A percentile compares a stretch with the other conserved stretches of the same genome.
phyloP scores from a whole-genome alignment of 2,888 invertebrate species.

The Ochlodes sylvanus region DNA sequence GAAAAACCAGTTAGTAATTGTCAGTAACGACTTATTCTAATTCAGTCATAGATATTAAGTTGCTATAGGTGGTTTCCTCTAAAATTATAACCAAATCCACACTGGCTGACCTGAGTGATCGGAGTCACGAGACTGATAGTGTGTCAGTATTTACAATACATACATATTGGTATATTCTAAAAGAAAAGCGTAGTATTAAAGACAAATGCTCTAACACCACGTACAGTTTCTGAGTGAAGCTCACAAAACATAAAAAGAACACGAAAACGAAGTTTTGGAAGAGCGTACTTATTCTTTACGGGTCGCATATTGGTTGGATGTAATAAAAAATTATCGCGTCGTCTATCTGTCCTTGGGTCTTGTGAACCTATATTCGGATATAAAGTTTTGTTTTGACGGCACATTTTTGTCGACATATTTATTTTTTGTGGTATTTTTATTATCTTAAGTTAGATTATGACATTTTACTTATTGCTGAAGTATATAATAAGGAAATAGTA shows the following conservation, averaged over 20 bases:
- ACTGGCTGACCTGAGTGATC: no score
- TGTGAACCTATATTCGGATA: not conserved
- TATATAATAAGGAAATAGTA: no score
- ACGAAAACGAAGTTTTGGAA: not conserved
- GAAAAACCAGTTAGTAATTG: no score
- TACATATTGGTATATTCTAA: no score
- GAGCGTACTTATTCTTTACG: constrained; percentile 10
- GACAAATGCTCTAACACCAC: no score
- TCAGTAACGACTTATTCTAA: no score
- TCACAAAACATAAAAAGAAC: not conserved
- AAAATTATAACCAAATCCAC: no score
- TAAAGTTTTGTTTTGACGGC: not conserved
- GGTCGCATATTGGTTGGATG: constrained; percentile 1
- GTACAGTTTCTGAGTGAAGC: not conserved
- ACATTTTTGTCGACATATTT: not conserved
- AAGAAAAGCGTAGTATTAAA: no score
- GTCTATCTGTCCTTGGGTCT: constrained; percentile 3
- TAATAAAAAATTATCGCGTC: constrained; percentile 19
- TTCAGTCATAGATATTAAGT: no score
- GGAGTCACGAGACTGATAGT: no score
- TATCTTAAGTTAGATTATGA: not conserved
- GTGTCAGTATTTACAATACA: no score
- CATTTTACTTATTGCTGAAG: not conserved
- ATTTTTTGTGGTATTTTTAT: not conserved
- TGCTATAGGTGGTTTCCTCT: no score